These are phyloP conservation scores for Triplophysa tibetana DNA, from an alignment of 2,113 vertebrate genomes.

Conservation along the genomic window DNA sequence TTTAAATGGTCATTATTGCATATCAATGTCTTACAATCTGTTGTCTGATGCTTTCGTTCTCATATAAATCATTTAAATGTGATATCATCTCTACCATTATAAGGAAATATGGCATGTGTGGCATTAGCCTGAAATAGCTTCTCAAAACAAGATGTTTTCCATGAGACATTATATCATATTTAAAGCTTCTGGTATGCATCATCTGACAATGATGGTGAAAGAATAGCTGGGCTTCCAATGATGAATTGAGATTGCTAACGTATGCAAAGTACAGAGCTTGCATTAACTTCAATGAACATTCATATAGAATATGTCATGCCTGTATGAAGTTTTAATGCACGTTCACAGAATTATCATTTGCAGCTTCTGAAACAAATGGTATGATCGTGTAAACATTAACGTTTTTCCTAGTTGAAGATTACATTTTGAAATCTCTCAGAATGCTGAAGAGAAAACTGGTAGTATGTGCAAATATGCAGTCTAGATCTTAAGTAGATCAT, in stretches of 20 bases:
- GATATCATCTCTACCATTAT: conserved; percentile 6
- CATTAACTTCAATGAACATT: neutral
- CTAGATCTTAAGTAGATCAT: too few relatives aligned
- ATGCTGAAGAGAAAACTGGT: too few relatives aligned
- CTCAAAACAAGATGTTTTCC: conserved; percentile 23
- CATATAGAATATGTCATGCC: conserved; percentile 9
- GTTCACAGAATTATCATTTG: neutral
- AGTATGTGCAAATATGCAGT: too few relatives aligned
- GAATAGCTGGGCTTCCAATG: neutral
- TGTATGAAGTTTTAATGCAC: neutral
- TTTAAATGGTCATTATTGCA: conserved; percentile 36
- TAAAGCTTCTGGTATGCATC: neutral
- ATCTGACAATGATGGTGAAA: neutral
- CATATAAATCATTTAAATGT: conserved; percentile 30
- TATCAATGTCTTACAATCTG: conserved; percentile 10
- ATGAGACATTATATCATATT: neutral
- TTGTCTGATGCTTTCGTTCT: neutral
- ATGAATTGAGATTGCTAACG: neutral
- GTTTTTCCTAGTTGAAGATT: neutral
- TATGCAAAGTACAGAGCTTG: neutral
- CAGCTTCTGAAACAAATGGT: neutral
- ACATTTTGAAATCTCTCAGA: neutral
- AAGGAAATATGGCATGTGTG: conserved; percentile 21
- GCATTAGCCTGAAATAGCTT: conserved; percentile 19
- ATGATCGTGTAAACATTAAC: neutral